Percentiles rank a stretch among this genome's conserved stretches.
phyloP scores from a whole-genome alignment of 2,888 invertebrate species.

The Trichogramma dendrolimi region DNA sequence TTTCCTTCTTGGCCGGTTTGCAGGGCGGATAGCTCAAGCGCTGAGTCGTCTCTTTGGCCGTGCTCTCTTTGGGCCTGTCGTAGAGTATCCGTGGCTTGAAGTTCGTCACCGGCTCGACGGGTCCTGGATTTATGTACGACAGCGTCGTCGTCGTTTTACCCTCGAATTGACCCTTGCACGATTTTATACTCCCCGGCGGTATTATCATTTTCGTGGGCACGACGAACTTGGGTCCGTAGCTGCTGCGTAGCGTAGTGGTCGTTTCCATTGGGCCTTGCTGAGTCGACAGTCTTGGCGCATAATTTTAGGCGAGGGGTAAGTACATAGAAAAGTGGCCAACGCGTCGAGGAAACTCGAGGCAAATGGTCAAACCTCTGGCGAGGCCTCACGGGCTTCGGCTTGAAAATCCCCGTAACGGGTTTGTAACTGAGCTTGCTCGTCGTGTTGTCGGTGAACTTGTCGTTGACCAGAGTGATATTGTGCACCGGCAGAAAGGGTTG shows the following conservation, averaged over 20 bases:
- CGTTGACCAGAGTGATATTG: slow-evolving; percentile 33
- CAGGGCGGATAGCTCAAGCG: slow-evolving; percentile 48
- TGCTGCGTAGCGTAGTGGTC: slow-evolving; percentile 43
- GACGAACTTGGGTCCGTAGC: slow-evolving; percentile 40
- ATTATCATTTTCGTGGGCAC: slow-evolving; percentile 40
- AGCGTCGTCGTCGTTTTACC: slow-evolving; percentile 39
- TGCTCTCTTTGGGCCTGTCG: slow-evolving; percentile 37
- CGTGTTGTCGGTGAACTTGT: slow-evolving; percentile 41
- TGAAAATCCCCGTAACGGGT: slow-evolving; percentile 38
- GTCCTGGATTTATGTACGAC: slow-evolving; percentile 43
- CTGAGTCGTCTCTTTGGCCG: slow-evolving; percentile 45
- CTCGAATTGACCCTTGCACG: slow-evolving; percentile 38
- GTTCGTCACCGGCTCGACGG: slow-evolving; percentile 37
- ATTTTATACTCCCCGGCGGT: slow-evolving; percentile 42
- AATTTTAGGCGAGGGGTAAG: too few species aligned
- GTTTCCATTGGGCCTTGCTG: slow-evolving; percentile 43
- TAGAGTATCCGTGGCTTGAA: slow-evolving; percentile 45
- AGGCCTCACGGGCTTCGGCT: slow-evolving; percentile 42
- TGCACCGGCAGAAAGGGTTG: slow-evolving; percentile 38
- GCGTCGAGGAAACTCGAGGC: neutral
- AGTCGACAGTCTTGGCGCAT: slow-evolving; percentile 30
- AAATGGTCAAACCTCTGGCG: slow-evolving; percentile 37
- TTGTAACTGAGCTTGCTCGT: slow-evolving; percentile 42
- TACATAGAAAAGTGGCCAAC: neutral
- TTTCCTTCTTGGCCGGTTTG: slow-evolving; percentile 38